phyloP scores from a whole-genome alignment of 1,140 invertebrate species.

The Harpegnathos saltator region DNA sequence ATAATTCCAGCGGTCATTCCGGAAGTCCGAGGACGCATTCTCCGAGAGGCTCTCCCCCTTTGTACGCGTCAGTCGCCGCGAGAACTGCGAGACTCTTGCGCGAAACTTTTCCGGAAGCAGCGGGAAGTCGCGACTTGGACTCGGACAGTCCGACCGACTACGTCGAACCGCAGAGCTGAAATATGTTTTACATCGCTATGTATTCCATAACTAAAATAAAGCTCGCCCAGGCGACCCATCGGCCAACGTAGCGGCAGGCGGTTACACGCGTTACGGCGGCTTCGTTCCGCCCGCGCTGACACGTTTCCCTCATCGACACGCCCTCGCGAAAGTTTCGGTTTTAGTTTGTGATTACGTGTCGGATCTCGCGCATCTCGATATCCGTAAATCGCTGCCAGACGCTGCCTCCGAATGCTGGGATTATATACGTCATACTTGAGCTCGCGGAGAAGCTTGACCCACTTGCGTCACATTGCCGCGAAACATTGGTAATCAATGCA shows the following conservation, averaged over 20 bases:
- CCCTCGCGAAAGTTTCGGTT: background rate
- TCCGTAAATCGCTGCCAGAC: constrained; percentile 3
- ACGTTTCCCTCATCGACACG: too few species aligned
- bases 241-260: too few species aligned
- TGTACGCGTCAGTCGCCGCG: too few species aligned
- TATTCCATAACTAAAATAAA: background rate
- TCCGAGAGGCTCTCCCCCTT: background rate
- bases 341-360: constrained; percentile 8
- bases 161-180: too few species aligned
- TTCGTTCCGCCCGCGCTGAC: background rate
- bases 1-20: constrained; percentile 6
- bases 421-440: constrained; percentile 49
- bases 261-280: background rate
- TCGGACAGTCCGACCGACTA: too few species aligned
- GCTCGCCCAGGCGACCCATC: too few species aligned
- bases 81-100: too few species aligned
- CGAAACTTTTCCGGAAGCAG: too few species aligned
- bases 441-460: constrained; percentile 52
- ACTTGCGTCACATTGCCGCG: constrained; percentile 41
- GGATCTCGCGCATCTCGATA: constrained; percentile 6
- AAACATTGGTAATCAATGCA: constrained; percentile 58
- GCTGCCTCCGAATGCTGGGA: background rate
- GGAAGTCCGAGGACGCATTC: background rate
- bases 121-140: too few species aligned
- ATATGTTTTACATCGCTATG: too few species aligned